These are phyloP conservation scores for Leucophenga montana DNA, from an alignment of 2,888 invertebrate species.

Conservation along the genomic window DNA sequence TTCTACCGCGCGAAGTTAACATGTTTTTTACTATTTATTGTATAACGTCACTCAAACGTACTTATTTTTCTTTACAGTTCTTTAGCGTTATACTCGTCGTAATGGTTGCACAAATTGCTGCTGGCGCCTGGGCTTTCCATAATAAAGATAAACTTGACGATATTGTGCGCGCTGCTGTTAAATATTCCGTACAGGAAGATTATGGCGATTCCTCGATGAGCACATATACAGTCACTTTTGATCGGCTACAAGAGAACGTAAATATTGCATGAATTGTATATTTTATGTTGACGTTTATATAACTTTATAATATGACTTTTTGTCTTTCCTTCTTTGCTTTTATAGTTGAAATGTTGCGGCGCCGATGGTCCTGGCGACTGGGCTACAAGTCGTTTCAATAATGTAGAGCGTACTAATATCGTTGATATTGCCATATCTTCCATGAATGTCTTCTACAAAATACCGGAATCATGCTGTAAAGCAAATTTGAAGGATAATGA, in stretches of 20 bases:
- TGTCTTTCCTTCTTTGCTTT: constrained; percentile 18
- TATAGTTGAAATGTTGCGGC: constrained; percentile 85
- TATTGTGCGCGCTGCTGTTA: constrained; percentile 78
- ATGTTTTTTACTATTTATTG: too few relatives aligned
- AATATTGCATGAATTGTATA: constrained; percentile 45
- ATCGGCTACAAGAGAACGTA: constrained; percentile 79
- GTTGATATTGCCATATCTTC: constrained; percentile 75
- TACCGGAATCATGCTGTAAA: constrained; percentile 78
- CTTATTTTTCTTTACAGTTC: constrained; percentile 75
- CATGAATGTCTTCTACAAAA: constrained; percentile 75
- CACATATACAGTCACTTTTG: constrained; percentile 78
- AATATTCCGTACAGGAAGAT: constrained; percentile 78
- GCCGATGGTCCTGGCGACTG: constrained; percentile 82
- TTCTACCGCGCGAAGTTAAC: constrained; percentile 29
- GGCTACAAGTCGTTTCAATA: constrained; percentile 78
- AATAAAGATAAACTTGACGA: constrained; percentile 80
- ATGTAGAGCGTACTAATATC: constrained; percentile 73
- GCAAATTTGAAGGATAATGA: constrained; percentile 71
- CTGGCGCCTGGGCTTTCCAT: constrained; percentile 84
- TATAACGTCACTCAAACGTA: constrained; percentile 17
- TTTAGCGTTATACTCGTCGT: constrained; percentile 84
- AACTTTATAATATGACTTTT: not conserved
- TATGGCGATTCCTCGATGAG: constrained; percentile 76
- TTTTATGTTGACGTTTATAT: constrained; percentile 14
- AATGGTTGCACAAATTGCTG: constrained; percentile 84